Evolutionary conservation across 2,797 vertebrate species (phyloP), one percentile per base, ranked within the genome.

Genomic region (Sebastes miniatus): DNA sequence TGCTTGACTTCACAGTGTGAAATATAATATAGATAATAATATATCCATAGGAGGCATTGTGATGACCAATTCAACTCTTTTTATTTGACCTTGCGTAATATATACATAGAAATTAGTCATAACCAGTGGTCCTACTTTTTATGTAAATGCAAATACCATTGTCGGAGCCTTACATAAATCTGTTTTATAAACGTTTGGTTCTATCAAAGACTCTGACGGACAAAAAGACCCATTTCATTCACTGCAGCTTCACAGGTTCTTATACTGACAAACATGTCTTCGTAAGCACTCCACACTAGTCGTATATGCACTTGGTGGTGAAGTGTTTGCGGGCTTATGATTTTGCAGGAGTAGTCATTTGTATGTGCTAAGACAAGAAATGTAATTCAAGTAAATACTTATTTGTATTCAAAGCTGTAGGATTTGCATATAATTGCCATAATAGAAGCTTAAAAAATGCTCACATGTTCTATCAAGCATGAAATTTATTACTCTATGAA

Each of bases 381-480:
- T 70, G 32, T 52, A 80, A 81, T 72, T 83, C 57, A 64, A 81
- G 65, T 52, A 76, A 90, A 76, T 73, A 58, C 59, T 61, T 78
- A 81, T 84, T 89, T 88, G 72, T 69, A 88, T 88, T 89, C 71
- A 87, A 81, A 86, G 39, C 75, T 81, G 36, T 39, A 56, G 73
- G 74, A 86, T 87, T 88, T 88, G 78, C 78, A 87, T 91, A 73
- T 83, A 72, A 83, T 81, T 83, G 80, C 52, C 12, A 58, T 73
- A 83, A 76, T 64, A 63, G 76, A 72, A 47, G 61, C 56, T 80
- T 73, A 76, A 80, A 86, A 77, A 24, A 83, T 5, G 2, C 0
- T 0, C 39, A 39, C 52, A 25, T 77, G 76, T 82, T 78, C 29
- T 18, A 65, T 83, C 79, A 80, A 73, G 76, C 81, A 76, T 83